phyloP scores from a whole-genome alignment of 1,140 invertebrate genomes.

The Aphaenogaster ashmeadi region DNA sequence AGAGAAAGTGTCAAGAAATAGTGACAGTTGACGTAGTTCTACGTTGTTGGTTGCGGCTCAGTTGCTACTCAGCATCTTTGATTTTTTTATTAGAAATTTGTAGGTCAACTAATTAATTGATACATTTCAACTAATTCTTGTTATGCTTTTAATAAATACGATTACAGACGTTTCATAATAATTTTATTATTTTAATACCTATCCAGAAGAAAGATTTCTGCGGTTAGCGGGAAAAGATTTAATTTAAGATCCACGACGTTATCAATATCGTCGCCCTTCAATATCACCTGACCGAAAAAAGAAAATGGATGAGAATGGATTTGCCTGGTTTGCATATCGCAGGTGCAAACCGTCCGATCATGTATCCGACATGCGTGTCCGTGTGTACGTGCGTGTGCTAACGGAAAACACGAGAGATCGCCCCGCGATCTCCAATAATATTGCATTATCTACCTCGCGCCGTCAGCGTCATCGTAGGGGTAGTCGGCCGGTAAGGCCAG shows the following conservation, averaged over 20 bases:
- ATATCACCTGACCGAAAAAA: slow-evolving; percentile 43
- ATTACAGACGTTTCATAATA: not conserved
- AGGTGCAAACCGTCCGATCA: slow-evolving; percentile 43
- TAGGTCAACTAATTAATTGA: not conserved
- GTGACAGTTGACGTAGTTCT: too few species aligned
- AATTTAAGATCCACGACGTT: slow-evolving; percentile 3
- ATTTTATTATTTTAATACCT: slow-evolving; percentile 1
- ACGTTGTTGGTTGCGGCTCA: too few species aligned
- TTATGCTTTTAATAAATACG: not conserved
- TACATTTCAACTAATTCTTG: not conserved
- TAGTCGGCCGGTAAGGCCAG: slow-evolving; percentile 13
- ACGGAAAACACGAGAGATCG: slow-evolving; percentile 33
- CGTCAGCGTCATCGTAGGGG: slow-evolving; percentile 6
- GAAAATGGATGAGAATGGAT: slow-evolving; percentile 36
- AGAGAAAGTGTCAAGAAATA: too few species aligned
- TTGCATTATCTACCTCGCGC: slow-evolving; percentile 66
- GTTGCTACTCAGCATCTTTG: too few species aligned
- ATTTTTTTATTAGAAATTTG: slow-evolving; percentile 11
- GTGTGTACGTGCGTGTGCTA: not conserved
- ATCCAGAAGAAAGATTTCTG: not conserved
- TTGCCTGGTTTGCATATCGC: slow-evolving; percentile 54
- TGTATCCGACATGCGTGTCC: slow-evolving; percentile 1
- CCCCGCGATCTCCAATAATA: slow-evolving; percentile 73
- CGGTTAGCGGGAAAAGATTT: not conserved
- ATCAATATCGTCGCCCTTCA: slow-evolving; percentile 20